Base-by-base conservation (phyloP, 2,113 vertebrate species). In the Aviceda subcristata region DNA sequence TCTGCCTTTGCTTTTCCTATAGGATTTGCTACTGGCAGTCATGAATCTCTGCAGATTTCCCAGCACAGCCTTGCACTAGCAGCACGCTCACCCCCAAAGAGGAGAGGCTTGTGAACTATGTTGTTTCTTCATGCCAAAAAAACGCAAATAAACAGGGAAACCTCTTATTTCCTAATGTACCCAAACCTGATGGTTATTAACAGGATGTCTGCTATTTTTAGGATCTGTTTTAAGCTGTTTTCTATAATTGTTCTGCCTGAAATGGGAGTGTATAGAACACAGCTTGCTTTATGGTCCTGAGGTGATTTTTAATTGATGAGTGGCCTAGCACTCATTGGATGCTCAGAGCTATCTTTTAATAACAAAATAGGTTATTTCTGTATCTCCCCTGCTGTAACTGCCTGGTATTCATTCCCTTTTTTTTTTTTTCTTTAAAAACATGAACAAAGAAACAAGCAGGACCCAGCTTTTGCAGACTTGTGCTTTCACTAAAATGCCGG, bases 241-340 rank as follows among this genome's bases (percentile, higher is more conserved):
- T 69, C 41, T 63, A 1, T 48, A 48, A 69, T 50, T 71, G 27
- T 50, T 86, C 67, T 69, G 17, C 41, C 71, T 77, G 63, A 90
- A 88, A 66, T 36, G 12, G 19, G 13, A 83, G 14, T 27, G 11
- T 46, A 11, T n/a, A 86, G 38, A 3, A 1, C 51, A 62, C 30
- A 60, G 34, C 27, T 89, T 66, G 34, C 12, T 69, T 88, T 29
- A 24, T 57, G 36, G 50, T 88, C 78, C 74, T 50, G 57, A 73
- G 26, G 55, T 80, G 46, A 46, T 90, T 83, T 88, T 90, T 86
- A 94, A 51, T 86, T 83, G 63, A 74, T 66, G n/a, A 77, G 20
- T 48, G n/a, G 34, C 50, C 36, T 66, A 80, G 53, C 32, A 50
- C 17, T 83, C 0, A 0, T 5, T 43, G 0, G 45, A 46, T 82